A percentile compares a stretch with the other conserved stretches of the same genome.
Evolutionary conservation across 2,888 invertebrate species (phyloP).

Genomic region (Pandemis cinnamomeana): DNA sequence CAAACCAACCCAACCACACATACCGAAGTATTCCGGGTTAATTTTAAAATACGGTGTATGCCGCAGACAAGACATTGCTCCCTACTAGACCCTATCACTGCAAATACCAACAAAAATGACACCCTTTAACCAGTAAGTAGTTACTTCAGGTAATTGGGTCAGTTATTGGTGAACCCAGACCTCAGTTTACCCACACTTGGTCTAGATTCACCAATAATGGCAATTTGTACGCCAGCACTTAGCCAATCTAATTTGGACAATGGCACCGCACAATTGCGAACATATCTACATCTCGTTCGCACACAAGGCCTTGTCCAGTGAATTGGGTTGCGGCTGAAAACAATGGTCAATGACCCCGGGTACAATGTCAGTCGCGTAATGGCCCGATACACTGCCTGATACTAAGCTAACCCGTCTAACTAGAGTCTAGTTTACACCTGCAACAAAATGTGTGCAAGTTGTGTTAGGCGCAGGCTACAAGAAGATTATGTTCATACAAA

Average conservation of each 20-base stretch:
- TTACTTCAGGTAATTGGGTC: too few relatives aligned
- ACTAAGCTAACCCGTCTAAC: neutral
- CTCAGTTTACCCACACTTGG: neutral
- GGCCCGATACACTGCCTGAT: constrained; percentile 14
- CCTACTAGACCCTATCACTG: too few relatives aligned
- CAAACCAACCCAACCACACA: too few relatives aligned
- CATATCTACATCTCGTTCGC: constrained; percentile 40
- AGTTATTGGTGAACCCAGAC: too few relatives aligned
- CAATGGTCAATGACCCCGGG: constrained; percentile 52
- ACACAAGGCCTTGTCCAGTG: constrained; percentile 26
- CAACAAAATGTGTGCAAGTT: too few relatives aligned
- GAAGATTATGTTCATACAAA: too few relatives aligned
- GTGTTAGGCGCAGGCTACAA: too few relatives aligned
- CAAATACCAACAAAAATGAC: too few relatives aligned
- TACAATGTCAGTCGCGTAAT: constrained; percentile 47
- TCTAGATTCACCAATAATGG: neutral
- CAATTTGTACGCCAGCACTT: neutral
- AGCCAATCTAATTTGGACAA: constrained; percentile 32
- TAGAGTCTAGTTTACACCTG: neutral
- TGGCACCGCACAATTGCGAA: constrained; percentile 17
- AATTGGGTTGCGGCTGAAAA: constrained; percentile 44
- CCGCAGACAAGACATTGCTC: too few relatives aligned
- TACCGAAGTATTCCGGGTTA: too few relatives aligned
- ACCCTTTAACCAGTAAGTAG: too few relatives aligned
- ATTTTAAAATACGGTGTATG: too few relatives aligned